Percentiles rank a stretch among this genome's conserved stretches.
Evolutionary conservation across 2,113 vertebrate genomes (phyloP).

Genomic region (Physeter macrocephalus): DNA sequence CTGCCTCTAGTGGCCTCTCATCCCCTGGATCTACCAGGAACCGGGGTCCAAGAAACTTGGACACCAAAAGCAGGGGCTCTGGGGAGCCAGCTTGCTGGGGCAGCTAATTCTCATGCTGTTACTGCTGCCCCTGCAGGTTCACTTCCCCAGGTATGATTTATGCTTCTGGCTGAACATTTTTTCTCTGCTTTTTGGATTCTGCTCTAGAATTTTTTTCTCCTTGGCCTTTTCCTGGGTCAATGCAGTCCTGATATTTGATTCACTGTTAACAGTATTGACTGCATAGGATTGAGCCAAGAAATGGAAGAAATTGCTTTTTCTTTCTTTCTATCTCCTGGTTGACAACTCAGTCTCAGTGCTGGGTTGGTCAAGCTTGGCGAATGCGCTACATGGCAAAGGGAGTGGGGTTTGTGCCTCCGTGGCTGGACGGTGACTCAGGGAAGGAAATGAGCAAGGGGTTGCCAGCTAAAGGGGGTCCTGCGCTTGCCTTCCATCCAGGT

Average conservation of each 20-base stretch:
- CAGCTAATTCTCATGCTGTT: rapidly evolving
- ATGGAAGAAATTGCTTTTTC: conserved; percentile 68
- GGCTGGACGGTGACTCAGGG: background rate
- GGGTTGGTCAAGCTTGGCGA: background rate
- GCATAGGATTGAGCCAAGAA: conserved; percentile 66
- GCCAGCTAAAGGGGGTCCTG: no score
- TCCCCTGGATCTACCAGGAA: background rate
- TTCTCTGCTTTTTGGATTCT: conserved; percentile 41
- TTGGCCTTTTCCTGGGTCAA: conserved; percentile 66
- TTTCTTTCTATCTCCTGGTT: conserved; percentile 48
- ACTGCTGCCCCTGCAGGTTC: rapidly evolving
- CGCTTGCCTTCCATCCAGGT: background rate
- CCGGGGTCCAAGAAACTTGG: background rate
- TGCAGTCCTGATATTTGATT: conserved; percentile 70
- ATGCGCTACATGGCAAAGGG: rapidly evolving
- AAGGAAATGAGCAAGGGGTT: background rate
- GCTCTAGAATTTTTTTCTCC: conserved; percentile 45
- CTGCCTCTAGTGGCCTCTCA: background rate
- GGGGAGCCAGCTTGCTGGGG: rapidly evolving
- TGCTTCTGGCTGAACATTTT: background rate
- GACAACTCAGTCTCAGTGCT: conserved; percentile 52
- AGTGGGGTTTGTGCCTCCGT: rapidly evolving
- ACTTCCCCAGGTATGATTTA: background rate
- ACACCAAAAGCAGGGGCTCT: background rate
- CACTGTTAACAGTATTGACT: conserved; percentile 71